Conservation (phyloP, 2,797 vertebrate species). For the Arremon brunneinucha region DNA sequence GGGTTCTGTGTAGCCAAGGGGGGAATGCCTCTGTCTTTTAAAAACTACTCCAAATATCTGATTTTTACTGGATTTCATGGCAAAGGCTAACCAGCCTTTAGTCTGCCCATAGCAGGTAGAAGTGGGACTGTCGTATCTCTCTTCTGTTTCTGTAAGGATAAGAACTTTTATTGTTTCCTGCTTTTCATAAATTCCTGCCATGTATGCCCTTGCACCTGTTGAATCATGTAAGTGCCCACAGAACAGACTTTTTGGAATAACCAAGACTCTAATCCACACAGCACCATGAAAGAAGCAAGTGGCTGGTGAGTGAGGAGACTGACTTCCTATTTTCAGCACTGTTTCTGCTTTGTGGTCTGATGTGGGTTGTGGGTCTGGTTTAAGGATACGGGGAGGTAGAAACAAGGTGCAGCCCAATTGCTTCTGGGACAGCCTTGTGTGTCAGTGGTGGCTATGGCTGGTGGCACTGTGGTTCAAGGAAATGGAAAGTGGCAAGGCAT, state of each 20-base stretch:
- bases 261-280: background rate
- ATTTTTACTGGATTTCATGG: background rate
- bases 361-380: background rate
- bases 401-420: background rate
- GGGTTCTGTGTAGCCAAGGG: background rate
- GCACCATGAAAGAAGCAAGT: background rate
- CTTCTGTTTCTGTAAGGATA: background rate
- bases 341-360: background rate
- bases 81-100: background rate
- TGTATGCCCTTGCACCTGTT: background rate
- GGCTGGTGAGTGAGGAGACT: background rate
- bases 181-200: background rate
- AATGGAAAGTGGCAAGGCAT: background rate
- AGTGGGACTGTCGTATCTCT: background rate
- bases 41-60: background rate
- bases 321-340: background rate
- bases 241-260: background rate
- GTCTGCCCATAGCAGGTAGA: background rate
- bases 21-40: background rate
- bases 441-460: background rate
- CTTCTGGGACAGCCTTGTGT: background rate
- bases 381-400: background rate
- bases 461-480: background rate
- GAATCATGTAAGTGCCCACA: background rate
- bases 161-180: background rate